A percentile compares a stretch with the other conserved stretches of the same genome.
Conservation (phyloP, 2,113 vertebrate species). For the Anhinga anhinga region DNA sequence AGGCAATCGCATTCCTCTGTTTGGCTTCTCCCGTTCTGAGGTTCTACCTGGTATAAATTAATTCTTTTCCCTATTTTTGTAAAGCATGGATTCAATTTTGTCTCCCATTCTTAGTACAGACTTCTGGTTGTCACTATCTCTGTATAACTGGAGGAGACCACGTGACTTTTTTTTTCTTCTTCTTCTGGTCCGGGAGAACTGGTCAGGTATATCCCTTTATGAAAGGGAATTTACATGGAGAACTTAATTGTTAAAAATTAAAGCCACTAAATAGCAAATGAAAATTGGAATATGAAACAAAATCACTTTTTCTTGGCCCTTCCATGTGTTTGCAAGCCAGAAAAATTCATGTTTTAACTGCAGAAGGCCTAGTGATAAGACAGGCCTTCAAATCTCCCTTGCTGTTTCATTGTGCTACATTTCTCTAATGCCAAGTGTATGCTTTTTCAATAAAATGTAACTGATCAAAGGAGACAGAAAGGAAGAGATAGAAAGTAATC, state of each 20-base stretch:
- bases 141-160: neutral
- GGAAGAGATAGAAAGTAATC: neutral
- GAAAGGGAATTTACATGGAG: neutral
- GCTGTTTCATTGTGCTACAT: neutral
- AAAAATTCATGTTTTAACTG: neutral
- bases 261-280: neutral
- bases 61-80: neutral
- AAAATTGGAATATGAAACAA: neutral
- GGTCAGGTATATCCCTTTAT: neutral
- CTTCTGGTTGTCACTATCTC: neutral
- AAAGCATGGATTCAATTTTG: fast-evolving
- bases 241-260: neutral
- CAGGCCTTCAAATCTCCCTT: neutral
- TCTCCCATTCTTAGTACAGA: neutral
- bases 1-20: neutral
- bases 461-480: neutral
- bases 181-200: neutral
- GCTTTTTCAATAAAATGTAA: neutral
- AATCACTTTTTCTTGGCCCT: neutral
- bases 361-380: neutral
- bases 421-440: neutral
- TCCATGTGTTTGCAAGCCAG: neutral
- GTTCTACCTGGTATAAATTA: neutral
- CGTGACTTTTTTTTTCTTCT: neutral
- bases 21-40: neutral